phyloP scores from a whole-genome alignment of 2,888 invertebrate species.

The Machimus rusticus region DNA sequence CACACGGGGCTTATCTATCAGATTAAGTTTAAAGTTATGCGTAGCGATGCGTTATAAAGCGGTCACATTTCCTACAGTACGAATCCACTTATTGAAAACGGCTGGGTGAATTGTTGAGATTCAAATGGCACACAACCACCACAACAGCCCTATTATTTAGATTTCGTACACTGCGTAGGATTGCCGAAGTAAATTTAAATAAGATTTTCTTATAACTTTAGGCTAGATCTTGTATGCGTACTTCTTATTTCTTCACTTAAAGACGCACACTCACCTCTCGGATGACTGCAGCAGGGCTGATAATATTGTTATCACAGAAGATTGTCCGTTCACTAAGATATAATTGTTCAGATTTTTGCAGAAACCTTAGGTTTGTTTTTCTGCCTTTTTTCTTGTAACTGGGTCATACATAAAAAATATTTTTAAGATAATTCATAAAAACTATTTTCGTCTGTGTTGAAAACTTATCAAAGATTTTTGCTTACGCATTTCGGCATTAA shows the following conservation, averaged over 20 bases:
- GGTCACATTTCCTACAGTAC: not conserved
- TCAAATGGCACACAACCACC: not conserved
- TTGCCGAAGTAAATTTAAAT: not conserved
- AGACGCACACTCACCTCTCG: not conserved
- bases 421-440: not conserved
- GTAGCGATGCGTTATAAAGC: conserved; percentile 19
- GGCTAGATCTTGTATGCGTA: not conserved
- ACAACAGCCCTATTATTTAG: not conserved
- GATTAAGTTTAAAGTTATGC: conserved; percentile 10
- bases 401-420: not conserved
- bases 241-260: not conserved
- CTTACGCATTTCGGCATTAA: not conserved
- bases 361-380: not conserved
- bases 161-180: not conserved
- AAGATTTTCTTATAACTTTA: not conserved
- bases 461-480: not conserved
- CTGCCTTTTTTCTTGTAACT: not conserved
- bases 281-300: conserved; percentile 1
- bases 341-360: conserved; percentile 26
- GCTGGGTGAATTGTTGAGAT: not conserved
- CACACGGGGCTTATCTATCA: conserved; percentile 3
- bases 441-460: not conserved
- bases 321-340: not conserved
- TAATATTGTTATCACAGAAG: conserved; percentile 1
- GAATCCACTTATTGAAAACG: not conserved